These are phyloP conservation scores for Malachius bipustulatus DNA, from an alignment of 2,888 invertebrate species.

Conservation along the genomic window DNA sequence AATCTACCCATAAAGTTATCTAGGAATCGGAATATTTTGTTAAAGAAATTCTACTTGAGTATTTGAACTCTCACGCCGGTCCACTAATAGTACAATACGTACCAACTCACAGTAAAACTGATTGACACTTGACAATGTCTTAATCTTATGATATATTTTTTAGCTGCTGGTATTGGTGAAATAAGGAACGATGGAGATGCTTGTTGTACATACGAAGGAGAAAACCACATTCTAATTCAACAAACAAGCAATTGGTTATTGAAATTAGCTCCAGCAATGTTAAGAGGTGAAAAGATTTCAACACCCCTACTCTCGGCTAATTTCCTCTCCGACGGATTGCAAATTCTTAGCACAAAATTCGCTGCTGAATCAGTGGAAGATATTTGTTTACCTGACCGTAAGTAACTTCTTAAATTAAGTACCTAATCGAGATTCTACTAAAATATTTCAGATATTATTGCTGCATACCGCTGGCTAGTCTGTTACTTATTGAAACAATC, in stretches of 20 bases:
- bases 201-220: slow-evolving; percentile 83
- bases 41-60: too few relatives aligned
- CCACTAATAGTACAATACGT: too few relatives aligned
- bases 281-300: slow-evolving; percentile 32
- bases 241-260: slow-evolving; percentile 73
- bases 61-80: too few relatives aligned
- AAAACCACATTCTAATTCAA: slow-evolving; percentile 79
- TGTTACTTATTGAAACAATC: slow-evolving; percentile 63
- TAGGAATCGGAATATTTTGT: too few relatives aligned
- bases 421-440: too few relatives aligned
- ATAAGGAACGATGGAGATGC: slow-evolving; percentile 74
- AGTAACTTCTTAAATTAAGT: slow-evolving; percentile 23
- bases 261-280: slow-evolving; percentile 42
- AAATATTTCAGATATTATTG: slow-evolving; percentile 53
- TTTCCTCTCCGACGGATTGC: slow-evolving; percentile 48
- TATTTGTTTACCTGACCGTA: slow-evolving; percentile 43
- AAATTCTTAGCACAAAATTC: slow-evolving; percentile 43
- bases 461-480: slow-evolving; percentile 69
- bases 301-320: slow-evolving; percentile 54
- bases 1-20: too few relatives aligned
- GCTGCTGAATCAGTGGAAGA: slow-evolving; percentile 39
- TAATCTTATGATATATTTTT: too few relatives aligned
- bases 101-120: too few relatives aligned
- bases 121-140: too few relatives aligned
- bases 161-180: slow-evolving; percentile 61